Base-by-base conservation (phyloP, 1,140 invertebrate species). In the Papilio helenus region DNA sequence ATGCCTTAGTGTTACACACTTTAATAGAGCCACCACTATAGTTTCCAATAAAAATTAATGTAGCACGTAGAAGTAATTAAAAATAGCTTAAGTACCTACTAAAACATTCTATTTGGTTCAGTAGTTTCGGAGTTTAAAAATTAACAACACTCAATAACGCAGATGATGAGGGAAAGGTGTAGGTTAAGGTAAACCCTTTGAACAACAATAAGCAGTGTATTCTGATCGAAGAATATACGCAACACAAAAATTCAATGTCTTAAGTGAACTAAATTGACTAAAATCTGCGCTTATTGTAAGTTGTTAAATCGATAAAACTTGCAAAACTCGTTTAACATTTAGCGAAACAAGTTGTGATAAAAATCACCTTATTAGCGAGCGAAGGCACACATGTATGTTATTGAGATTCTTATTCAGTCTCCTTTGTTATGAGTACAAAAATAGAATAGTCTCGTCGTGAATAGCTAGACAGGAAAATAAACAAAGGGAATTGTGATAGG, bases 401-500 rank as follows among this genome's bases (percentile, higher is more conserved):
- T 61, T 61, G 20, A 26, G 12, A 26, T 65, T 65, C 23, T 65
- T 65, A 65, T 65, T 29, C 26, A 29, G 61, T 65, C 4, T 29
- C 61, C 61, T 68, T 68, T 68, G 51, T 55, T 29, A 51, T 34
- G 20, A 12, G 18, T 39, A 58, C 58, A 65, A 23, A 77, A 77
- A 77, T 77, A 77, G 76, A 65, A 77, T 42, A 42, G 76, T 23
- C 76, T 61, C 23, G 73, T 76, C 73, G 44, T 76, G 68, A 79
- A 81, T 61, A 65, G 44, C 14, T 68, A 72, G 76, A 81, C 72
- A 74, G 18, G 34, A 84, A 73, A 87, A 83, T 76, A 84, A 83
- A 84, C 81, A 81, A 77, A 55, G 72, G 79, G 79, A 39, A 79
- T n/a, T 79, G 51, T 80, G 42, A 82, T 80, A 82, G 79, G 80